These are phyloP conservation scores for Seira ritae DNA, from an alignment of 2,888 invertebrate genomes.

Conservation along the genomic window DNA sequence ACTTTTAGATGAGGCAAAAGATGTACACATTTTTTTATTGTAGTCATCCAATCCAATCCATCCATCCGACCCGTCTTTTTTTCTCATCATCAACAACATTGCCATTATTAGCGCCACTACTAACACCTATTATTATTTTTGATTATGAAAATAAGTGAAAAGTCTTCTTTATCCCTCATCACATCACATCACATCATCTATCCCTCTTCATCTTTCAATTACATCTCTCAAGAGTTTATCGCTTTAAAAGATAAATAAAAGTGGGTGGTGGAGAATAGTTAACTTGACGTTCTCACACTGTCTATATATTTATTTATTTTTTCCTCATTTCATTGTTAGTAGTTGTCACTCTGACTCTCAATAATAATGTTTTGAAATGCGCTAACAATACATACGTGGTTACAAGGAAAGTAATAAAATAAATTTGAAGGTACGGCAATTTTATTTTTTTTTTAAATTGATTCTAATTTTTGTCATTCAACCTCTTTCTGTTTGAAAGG, in stretches of 20 bases:
- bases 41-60: slow-evolving; percentile 27
- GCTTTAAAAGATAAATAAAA: neutral
- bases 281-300: neutral
- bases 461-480: too few relatives aligned
- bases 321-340: too few relatives aligned
- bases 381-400: too few relatives aligned
- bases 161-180: slow-evolving; percentile 1
- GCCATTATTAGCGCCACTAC: slow-evolving; percentile 25
- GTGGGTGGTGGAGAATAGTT: too few relatives aligned
- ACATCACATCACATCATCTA: neutral
- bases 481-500: too few relatives aligned
- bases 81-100: slow-evolving; percentile 27
- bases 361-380: too few relatives aligned
- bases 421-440: too few relatives aligned
- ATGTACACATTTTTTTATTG: slow-evolving; percentile 25
- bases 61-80: slow-evolving; percentile 43
- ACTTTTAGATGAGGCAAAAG: neutral
- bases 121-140: neutral
- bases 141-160: neutral
- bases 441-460: too few relatives aligned
- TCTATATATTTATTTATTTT: too few relatives aligned
- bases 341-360: too few relatives aligned
- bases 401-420: too few relatives aligned
- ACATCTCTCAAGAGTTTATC: neutral
- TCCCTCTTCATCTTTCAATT: neutral